phyloP scores from a whole-genome alignment of 2,797 vertebrate genomes.

The Choloepus didactylus region DNA sequence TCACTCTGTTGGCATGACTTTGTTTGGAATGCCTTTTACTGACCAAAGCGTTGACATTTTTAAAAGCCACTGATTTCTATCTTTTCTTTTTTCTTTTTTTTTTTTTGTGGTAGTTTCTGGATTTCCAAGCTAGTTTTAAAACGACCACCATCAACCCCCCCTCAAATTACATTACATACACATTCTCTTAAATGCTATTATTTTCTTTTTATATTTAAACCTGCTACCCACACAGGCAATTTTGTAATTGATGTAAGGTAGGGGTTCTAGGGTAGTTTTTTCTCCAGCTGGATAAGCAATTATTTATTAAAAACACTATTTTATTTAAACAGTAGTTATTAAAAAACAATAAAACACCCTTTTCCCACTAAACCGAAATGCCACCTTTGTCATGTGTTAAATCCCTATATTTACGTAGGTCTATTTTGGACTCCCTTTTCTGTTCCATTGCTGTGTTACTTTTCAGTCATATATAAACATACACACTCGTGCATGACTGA shows the following conservation, averaged over 20 bases:
- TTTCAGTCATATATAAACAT: background rate
- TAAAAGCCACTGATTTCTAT: background rate
- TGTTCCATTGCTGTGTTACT: background rate
- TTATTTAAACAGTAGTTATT: background rate
- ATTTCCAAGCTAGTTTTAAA: constrained; percentile 33
- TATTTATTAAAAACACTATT: background rate
- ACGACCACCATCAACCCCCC: background rate
- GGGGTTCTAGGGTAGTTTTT: no score
- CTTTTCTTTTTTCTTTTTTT: background rate
- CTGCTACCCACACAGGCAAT: background rate
- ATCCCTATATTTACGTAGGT: background rate
- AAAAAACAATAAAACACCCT: background rate
- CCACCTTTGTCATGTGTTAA: background rate
- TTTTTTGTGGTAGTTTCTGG: background rate
- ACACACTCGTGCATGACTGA: background rate
- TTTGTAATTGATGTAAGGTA: background rate
- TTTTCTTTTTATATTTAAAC: background rate
- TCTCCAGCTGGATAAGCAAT: background rate
- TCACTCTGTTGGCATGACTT: background rate
- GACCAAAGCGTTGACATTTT: constrained; percentile 25
- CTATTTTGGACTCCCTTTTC: background rate
- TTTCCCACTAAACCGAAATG: background rate
- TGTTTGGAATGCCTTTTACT: background rate
- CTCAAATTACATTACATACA: background rate
- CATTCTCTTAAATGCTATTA: background rate